Percentiles rank a stretch among this genome's conserved stretches.
These are phyloP conservation scores for Tauraco erythrolophus DNA, from an alignment of 2,113 vertebrate genomes.

Conservation along the genomic window DNA sequence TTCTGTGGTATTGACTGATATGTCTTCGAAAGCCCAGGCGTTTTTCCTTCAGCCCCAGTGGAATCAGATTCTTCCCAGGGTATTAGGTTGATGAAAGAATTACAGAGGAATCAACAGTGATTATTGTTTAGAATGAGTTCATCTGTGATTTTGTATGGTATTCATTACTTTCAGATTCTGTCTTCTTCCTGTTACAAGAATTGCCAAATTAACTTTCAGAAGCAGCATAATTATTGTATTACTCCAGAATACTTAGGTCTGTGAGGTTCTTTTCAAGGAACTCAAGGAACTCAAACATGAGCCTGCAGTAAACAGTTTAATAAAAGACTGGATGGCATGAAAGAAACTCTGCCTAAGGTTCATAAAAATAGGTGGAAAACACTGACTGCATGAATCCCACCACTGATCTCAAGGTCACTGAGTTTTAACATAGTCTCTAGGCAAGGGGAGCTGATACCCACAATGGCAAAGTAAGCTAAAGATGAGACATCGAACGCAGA, in stretches of 20 bases:
- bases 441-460: background rate
- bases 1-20: background rate
- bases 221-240: background rate
- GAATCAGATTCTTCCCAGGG: background rate
- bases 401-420: background rate
- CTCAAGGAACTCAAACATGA: background rate
- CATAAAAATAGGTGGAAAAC: background rate
- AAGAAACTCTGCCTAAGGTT: background rate
- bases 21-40: background rate
- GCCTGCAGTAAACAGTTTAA: background rate
- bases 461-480: background rate
- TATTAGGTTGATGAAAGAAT: background rate
- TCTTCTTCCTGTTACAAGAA: slow-evolving; percentile 1
- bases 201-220: background rate
- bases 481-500: background rate
- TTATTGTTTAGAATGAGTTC: background rate
- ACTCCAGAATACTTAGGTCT: background rate
- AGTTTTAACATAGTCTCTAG: background rate
- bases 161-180: slow-evolving; percentile 8
- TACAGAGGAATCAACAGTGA: background rate
- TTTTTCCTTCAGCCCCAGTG: background rate
- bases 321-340: background rate
- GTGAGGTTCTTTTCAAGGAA: background rate
- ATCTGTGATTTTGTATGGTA: background rate
- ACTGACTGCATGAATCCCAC: background rate